These are phyloP conservation scores for Deilephila elpenor DNA, from an alignment of 2,888 invertebrate genomes.

Conservation along the genomic window DNA sequence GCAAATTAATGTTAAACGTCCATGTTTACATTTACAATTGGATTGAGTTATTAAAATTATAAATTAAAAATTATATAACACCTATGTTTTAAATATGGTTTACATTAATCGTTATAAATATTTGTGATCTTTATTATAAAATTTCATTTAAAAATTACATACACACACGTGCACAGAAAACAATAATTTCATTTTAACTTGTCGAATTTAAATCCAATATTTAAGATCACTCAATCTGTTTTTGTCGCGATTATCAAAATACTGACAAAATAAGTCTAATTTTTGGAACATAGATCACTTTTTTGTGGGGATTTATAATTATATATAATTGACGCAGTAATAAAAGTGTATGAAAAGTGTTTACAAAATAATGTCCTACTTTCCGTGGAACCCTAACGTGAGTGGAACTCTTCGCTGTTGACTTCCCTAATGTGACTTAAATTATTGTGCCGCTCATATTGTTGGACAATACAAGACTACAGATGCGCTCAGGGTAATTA, in stretches of 20 bases:
- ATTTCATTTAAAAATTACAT: too few species aligned
- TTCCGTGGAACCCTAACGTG: constrained; percentile 23
- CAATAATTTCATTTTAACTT: too few species aligned
- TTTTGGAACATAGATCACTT: too few species aligned
- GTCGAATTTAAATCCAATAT: too few species aligned
- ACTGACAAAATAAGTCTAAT: too few species aligned
- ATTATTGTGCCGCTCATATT: constrained; percentile 27
- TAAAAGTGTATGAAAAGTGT: not conserved
- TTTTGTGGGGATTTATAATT: too few species aligned
- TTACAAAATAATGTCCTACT: not conserved
- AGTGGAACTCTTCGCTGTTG: constrained; percentile 24
- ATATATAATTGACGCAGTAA: not conserved
- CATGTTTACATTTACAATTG: not conserved
- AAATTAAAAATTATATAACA: not conserved
- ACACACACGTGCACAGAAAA: too few species aligned
- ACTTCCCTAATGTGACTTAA: constrained; percentile 29
- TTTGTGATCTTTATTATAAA: too few species aligned
- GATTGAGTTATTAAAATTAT: not conserved
- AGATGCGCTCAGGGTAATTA: not conserved
- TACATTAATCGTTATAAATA: too few species aligned
- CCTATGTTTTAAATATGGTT: not conserved
- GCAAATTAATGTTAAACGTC: not conserved
- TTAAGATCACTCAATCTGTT: too few species aligned
- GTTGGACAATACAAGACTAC: not conserved
- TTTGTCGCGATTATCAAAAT: too few species aligned